Evolutionary conservation across 2,888 invertebrate genomes (phyloP).

Genomic region (Xanthia togata): DNA sequence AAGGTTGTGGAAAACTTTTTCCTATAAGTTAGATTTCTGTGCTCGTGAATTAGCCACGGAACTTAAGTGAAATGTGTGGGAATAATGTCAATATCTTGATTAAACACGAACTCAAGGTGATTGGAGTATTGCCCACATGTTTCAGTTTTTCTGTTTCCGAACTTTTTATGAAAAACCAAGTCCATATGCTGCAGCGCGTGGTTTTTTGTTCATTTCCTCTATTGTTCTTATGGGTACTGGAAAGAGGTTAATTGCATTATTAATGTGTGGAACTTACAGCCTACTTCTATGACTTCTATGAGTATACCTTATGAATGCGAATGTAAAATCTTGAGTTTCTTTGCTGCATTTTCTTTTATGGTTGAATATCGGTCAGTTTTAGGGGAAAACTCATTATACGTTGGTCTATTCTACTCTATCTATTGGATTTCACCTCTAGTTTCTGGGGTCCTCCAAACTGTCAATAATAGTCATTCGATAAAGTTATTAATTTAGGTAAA

Average conservation of each 20-base stretch:
- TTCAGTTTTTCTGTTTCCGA: constrained; percentile 48
- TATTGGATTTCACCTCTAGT: background rate
- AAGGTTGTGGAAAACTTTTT: constrained; percentile 7
- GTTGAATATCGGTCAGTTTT: background rate
- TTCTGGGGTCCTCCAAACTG: background rate
- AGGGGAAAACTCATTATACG: background rate
- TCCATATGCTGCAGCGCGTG: constrained; percentile 34
- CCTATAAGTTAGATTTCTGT: constrained; percentile 7
- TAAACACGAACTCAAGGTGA: constrained; percentile 54
- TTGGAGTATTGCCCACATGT: constrained; percentile 54
- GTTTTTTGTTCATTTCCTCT: constrained; percentile 54
- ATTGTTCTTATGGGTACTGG: constrained; percentile 53
- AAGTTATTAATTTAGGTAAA: background rate
- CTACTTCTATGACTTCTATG: constrained; percentile 4
- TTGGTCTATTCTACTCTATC: background rate
- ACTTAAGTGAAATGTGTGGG: constrained; percentile 29
- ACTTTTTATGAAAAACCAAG: constrained; percentile 52
- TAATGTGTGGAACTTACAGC: constrained; percentile 1
- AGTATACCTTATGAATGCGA: background rate
- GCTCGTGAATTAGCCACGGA: constrained; percentile 31
- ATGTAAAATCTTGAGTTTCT: background rate
- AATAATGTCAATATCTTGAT: constrained; percentile 60
- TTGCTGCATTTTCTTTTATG: background rate
- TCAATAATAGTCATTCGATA: background rate
- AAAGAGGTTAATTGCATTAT: constrained; percentile 58